Conservation (phyloP, 1,140 invertebrate genomes). For the Goniozus legneri region DNA sequence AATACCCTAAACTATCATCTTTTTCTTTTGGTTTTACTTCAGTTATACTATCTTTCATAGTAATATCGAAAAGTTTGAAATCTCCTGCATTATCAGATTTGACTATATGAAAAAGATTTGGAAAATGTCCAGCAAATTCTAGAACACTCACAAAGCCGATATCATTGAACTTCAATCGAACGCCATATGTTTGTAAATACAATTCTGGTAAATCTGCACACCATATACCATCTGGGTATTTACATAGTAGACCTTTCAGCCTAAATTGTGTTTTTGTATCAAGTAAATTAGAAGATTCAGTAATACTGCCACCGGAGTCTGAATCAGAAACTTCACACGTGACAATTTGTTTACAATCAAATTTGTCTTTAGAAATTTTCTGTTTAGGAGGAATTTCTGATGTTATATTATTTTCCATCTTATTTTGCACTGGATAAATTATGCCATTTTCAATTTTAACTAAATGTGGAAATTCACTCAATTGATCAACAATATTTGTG, state of each 20-base stretch:
- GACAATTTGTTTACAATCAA: neutral
- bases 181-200: slow-evolving; percentile 35
- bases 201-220: slow-evolving; percentile 37
- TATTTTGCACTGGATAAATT: slow-evolving; percentile 16
- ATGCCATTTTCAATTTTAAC: slow-evolving; percentile 14
- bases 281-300: slow-evolving; percentile 12
- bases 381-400: neutral
- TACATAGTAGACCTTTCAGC: slow-evolving; percentile 36
- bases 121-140: slow-evolving; percentile 35
- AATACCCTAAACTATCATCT: neutral
- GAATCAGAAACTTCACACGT: neutral
- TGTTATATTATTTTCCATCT: neutral
- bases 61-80: slow-evolving; percentile 31
- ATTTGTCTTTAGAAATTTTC: neutral
- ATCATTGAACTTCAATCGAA: slow-evolving; percentile 34
- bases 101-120: slow-evolving; percentile 37
- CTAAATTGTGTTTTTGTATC: slow-evolving; percentile 26
- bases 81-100: slow-evolving; percentile 21
- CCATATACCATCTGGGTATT: slow-evolving; percentile 42
- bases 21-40: neutral
- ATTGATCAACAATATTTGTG: slow-evolving; percentile 14
- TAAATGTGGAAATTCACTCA: slow-evolving; percentile 19
- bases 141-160: slow-evolving; percentile 38
- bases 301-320: neutral
- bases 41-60: slow-evolving; percentile 21